These are phyloP conservation scores for Ceratotherium simum DNA, from an alignment of 2,113 vertebrate species.

Conservation along the genomic window DNA sequence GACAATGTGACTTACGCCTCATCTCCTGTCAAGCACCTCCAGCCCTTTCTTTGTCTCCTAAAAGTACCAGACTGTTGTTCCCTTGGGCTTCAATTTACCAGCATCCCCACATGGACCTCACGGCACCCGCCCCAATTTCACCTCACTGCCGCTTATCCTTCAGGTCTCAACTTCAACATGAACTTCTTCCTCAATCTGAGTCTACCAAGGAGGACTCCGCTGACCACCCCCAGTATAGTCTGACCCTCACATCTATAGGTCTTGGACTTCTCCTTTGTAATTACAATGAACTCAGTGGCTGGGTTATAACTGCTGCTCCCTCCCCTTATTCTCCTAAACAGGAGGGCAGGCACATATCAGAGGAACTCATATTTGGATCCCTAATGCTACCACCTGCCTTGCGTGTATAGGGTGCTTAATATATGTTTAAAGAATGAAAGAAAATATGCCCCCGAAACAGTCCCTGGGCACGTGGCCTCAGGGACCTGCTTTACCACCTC, in stretches of 20 bases:
- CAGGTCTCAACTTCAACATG: neutral
- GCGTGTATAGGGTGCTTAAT: neutral
- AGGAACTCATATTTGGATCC: neutral
- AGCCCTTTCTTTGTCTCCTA: neutral
- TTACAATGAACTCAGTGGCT: neutral
- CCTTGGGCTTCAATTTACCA: neutral
- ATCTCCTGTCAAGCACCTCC: neutral
- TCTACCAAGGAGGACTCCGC: neutral
- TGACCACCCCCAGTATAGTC: too few relatives aligned
- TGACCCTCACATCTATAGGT: too few relatives aligned
- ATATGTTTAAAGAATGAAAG: neutral
- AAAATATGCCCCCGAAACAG: neutral
- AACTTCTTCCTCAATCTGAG: neutral
- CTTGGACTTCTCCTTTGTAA: neutral
- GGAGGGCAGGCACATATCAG: neutral
- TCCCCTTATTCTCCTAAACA: neutral
- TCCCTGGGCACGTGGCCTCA: fast-evolving
- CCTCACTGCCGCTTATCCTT: neutral
- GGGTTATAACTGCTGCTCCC: neutral
- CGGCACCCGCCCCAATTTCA: neutral
- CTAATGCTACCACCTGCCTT: neutral
- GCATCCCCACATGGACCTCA: neutral
- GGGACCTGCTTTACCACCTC: neutral
- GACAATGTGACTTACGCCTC: neutral
- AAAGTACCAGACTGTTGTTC: too few relatives aligned